phyloP scores from a whole-genome alignment of 2,888 invertebrate species.

The Dione vanillae region DNA sequence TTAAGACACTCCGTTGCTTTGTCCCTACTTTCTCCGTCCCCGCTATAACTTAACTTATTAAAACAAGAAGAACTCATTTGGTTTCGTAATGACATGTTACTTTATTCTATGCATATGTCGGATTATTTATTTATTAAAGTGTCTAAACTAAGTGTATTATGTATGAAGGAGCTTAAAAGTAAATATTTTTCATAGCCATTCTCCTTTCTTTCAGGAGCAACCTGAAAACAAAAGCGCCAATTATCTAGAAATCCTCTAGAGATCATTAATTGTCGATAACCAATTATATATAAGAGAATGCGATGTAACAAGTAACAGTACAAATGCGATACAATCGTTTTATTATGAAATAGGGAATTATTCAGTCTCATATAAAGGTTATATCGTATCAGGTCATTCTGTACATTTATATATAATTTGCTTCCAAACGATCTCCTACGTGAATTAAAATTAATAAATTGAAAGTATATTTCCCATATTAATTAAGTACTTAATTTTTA shows the following conservation, averaged over 20 bases:
- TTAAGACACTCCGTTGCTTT: no score
- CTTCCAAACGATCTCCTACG: no score
- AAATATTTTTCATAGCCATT: conserved; percentile 2
- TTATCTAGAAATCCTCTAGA: background rate
- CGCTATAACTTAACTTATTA: no score
- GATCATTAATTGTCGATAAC: background rate
- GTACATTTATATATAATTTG: no score
- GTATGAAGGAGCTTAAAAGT: background rate
- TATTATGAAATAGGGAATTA: background rate
- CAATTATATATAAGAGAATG: background rate
- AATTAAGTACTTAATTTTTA: background rate
- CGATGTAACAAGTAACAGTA: background rate
- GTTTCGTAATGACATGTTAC: no score
- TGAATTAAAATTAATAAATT: no score
- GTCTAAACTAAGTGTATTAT: background rate
- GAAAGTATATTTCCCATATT: no score
- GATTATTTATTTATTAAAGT: background rate
- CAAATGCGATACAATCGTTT: background rate
- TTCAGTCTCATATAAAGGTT: no score
- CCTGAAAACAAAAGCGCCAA: conserved; percentile 35
- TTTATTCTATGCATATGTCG: no score
- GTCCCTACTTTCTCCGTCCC: no score
- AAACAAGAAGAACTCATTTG: no score
- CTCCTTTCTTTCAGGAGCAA: conserved; percentile 38
- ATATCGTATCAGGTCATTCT: no score